These are phyloP conservation scores for Proterorhinus semilunaris DNA, from an alignment of 2,113 vertebrate genomes.

Conservation along the genomic window DNA sequence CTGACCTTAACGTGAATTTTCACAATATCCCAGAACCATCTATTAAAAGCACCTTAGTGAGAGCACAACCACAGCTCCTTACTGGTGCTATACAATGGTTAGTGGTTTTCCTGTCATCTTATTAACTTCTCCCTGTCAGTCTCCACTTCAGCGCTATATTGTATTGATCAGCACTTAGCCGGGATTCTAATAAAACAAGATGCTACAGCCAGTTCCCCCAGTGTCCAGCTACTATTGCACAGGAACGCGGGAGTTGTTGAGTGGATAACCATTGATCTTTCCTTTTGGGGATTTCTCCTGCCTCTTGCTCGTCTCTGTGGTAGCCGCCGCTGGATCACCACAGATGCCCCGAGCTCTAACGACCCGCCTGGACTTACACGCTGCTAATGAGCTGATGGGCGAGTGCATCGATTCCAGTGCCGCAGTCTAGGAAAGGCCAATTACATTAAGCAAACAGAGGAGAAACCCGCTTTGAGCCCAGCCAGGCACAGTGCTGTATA, in stretches of 20 bases:
- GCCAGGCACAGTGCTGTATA: conserved; percentile 38
- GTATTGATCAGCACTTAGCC: conserved; percentile 57
- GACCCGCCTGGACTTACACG: conserved; percentile 55
- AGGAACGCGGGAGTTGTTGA: conserved; percentile 36
- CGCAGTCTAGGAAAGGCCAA: conserved; percentile 63
- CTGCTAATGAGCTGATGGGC: conserved; percentile 74
- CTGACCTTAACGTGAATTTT: no score
- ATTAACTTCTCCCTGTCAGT: conserved; percentile 46
- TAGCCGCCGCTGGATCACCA: conserved; percentile 46
- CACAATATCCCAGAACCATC: no score
- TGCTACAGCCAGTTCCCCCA: conserved; percentile 30
- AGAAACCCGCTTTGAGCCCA: conserved; percentile 34
- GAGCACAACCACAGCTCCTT: no score
- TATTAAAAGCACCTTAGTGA: no score
- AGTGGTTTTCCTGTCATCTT: conserved; percentile 21
- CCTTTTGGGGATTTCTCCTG: conserved; percentile 47
- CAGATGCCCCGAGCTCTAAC: conserved; percentile 50
- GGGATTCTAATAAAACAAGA: conserved; percentile 65
- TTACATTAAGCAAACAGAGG: conserved; percentile 71
- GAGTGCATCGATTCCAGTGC: conserved; percentile 64
- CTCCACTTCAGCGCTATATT: conserved; percentile 24
- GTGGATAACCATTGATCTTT: conserved; percentile 48
- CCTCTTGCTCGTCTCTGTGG: conserved; percentile 34
- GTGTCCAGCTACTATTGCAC: conserved; percentile 35
- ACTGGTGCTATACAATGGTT: no score